These are phyloP conservation scores for Myodes glareolus DNA, from an alignment of 2,113 vertebrate genomes.

Conservation along the genomic window DNA sequence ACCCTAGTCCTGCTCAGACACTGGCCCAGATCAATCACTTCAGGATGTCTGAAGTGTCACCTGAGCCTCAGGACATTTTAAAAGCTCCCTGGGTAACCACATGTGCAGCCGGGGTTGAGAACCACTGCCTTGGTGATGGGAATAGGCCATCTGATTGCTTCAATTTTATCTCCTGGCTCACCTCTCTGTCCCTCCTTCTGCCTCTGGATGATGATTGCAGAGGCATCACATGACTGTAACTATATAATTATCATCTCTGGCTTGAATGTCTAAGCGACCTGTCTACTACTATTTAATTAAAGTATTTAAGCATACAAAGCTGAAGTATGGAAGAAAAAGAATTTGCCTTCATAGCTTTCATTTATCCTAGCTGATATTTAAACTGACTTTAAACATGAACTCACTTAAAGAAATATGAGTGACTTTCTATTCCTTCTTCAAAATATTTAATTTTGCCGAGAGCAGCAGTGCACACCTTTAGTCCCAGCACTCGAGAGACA, in stretches of 20 bases:
- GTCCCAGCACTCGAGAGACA: not conserved
- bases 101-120: not conserved
- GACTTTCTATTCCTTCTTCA: not conserved
- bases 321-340: not conserved
- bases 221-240: not conserved
- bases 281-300: not conserved
- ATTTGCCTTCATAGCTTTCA: not conserved
- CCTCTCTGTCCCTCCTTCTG: not conserved
- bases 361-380: constrained; percentile 6
- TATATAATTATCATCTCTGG: not conserved
- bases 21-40: not conserved
- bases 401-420: not conserved
- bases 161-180: not conserved
- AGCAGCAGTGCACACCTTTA: not conserved
- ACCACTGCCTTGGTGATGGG: not conserved
- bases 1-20: not conserved
- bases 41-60: not conserved
- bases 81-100: not conserved
- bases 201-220: not conserved
- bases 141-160: not conserved
- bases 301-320: not conserved
- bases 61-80: not conserved
- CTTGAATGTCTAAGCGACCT: not conserved
- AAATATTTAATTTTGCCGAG: not conserved
- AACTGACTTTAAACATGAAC: not conserved